Evolutionary conservation across 2,797 vertebrate genomes (phyloP).

Genomic region (Thamnophis elegans): DNA sequence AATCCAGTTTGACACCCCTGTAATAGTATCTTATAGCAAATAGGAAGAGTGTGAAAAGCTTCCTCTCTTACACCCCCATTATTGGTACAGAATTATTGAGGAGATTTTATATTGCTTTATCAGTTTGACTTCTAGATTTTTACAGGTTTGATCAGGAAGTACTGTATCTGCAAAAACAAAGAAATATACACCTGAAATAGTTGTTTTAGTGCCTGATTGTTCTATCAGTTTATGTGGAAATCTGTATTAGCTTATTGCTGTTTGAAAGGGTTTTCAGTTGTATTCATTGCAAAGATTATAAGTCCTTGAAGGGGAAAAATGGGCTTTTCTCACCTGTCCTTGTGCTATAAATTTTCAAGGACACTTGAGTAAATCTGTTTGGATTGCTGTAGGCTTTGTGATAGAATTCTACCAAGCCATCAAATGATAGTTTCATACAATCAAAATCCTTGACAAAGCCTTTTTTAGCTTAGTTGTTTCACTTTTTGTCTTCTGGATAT

Average conservation of each 20-base stretch:
- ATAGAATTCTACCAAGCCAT: slow-evolving; percentile 36
- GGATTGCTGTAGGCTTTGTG: slow-evolving; percentile 44
- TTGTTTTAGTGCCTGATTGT: not conserved
- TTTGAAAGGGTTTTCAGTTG: slow-evolving; percentile 17
- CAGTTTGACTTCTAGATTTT: slow-evolving; percentile 19
- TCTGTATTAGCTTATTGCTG: not conserved
- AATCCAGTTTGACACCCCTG: no score
- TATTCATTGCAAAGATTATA: slow-evolving; percentile 13
- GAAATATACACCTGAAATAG: not conserved
- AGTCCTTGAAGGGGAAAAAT: slow-evolving; percentile 33
- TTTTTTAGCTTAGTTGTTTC: not conserved
- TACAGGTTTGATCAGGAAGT: slow-evolving; percentile 12
- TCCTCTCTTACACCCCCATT: not conserved
- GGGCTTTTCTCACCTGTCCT: slow-evolving; percentile 53
- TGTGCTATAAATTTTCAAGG: slow-evolving; percentile 66
- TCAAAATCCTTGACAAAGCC: not conserved
- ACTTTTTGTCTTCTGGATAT: slow-evolving; percentile 8
- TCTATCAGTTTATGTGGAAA: slow-evolving; percentile 18
- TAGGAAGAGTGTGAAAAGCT: not conserved
- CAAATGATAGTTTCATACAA: slow-evolving; percentile 24
- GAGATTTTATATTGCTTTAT: slow-evolving; percentile 2
- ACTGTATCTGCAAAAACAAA: slow-evolving; percentile 6
- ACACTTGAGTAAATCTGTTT: slow-evolving; percentile 58
- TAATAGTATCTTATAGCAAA: not conserved
- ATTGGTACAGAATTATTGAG: not conserved